Percentiles rank a stretch among this genome's conserved stretches.
Conservation (phyloP, 2,888 invertebrate species). For the Chymomyza fuscimana region DNA sequence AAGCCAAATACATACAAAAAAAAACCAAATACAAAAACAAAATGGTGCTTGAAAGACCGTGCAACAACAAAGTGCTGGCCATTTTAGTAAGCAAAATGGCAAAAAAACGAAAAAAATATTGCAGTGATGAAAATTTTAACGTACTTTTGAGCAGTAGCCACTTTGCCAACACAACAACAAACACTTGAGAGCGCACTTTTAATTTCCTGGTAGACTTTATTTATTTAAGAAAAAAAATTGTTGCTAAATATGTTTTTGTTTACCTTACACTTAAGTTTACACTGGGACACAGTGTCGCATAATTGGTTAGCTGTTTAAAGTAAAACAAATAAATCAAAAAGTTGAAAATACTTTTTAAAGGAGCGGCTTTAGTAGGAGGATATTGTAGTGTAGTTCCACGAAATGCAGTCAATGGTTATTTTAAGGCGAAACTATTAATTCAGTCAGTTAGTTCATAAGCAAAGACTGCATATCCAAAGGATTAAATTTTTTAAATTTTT, state of each 20-base stretch:
- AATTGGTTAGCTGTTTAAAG: conserved; percentile 45
- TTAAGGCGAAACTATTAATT: no score
- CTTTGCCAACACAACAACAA: conserved; percentile 31
- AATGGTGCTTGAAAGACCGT: background rate
- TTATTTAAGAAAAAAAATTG: background rate
- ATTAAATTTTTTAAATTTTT: no score
- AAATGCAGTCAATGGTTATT: no score
- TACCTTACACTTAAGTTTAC: conserved; percentile 39
- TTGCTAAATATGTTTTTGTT: background rate
- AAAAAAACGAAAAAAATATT: conserved; percentile 27
- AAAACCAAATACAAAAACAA: conserved; percentile 11
- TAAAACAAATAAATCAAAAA: conserved; percentile 27
- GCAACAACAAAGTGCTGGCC: no score
- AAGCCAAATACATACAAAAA: conserved; percentile 16
- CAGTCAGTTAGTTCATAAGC: no score
- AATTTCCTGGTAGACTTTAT: conserved; percentile 17
- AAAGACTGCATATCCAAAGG: no score
- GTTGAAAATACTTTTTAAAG: conserved; percentile 12
- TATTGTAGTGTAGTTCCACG: no score
- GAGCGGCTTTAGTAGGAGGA: no score
- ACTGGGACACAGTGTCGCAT: conserved; percentile 19
- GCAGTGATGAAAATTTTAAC: conserved; percentile 9
- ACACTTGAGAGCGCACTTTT: conserved; percentile 36
- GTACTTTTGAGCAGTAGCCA: conserved; percentile 33
- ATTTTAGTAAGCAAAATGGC: background rate